Evolutionary conservation across 1,140 invertebrate genomes (phyloP).

Genomic region (Penaeus indicus): DNA sequence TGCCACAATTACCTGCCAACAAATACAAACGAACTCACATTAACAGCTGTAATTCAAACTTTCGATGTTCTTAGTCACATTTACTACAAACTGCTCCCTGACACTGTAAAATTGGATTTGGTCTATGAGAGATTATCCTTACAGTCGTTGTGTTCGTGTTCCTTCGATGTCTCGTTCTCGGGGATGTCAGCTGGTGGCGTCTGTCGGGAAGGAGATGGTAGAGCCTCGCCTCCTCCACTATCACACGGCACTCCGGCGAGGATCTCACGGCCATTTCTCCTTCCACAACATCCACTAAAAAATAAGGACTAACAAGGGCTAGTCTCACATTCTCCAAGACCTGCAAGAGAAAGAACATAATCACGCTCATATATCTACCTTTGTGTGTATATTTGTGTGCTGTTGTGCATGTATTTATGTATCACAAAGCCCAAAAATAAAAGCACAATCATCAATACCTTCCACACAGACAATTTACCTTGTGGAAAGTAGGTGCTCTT

Average conservation of each 20-base stretch:
- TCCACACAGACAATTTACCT: slow-evolving; percentile 26
- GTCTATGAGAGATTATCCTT: neutral
- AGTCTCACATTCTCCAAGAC: slow-evolving; percentile 75
- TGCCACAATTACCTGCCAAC: slow-evolving; percentile 73
- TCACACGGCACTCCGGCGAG: slow-evolving; percentile 70
- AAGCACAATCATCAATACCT: neutral
- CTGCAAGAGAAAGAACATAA: slow-evolving; percentile 62
- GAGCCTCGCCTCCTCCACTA: slow-evolving; percentile 74
- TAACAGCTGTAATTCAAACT: neutral
- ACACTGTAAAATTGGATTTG: neutral
- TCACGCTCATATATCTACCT: slow-evolving; percentile 7
- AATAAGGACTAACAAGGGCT: slow-evolving; percentile 75
- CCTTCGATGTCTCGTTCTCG: slow-evolving; percentile 42
- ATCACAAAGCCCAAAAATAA: neutral
- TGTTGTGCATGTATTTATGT: neutral
- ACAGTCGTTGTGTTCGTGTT: slow-evolving; percentile 58
- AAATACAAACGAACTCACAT: neutral
- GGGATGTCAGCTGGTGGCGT: slow-evolving; percentile 49
- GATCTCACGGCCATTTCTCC: slow-evolving; percentile 69
- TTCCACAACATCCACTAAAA: slow-evolving; percentile 75
- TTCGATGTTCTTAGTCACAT: no score
- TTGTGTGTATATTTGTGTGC: neutral
- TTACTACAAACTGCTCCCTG: no score
- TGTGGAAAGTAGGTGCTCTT: slow-evolving; percentile 65
- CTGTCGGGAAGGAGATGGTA: slow-evolving; percentile 74